Percentiles rank a stretch among this genome's conserved stretches.
Evolutionary conservation across 2,797 vertebrate species (phyloP).

Genomic region (Helarctos malayanus): DNA sequence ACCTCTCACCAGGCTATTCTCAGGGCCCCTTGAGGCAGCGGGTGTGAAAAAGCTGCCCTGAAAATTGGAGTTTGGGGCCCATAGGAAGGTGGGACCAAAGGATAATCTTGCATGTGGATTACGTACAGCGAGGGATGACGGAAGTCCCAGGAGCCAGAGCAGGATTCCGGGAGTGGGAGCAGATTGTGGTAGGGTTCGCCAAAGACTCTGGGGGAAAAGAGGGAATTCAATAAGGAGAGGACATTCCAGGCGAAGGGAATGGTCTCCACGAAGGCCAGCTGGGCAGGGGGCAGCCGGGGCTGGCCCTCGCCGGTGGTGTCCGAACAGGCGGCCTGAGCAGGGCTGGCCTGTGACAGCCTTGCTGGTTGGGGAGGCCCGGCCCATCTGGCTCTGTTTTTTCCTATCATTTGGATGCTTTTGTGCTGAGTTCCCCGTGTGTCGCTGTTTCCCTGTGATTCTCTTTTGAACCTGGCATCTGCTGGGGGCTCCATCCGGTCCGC

Average conservation of each 20-base stretch:
- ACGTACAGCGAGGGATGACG: too few relatives aligned
- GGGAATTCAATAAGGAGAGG: not conserved
- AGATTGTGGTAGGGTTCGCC: accelerated
- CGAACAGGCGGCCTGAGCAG: not conserved
- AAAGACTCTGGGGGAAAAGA: not conserved
- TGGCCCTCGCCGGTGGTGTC: accelerated
- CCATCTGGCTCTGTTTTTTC: conserved; percentile 81
- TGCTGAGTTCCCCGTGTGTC: not conserved
- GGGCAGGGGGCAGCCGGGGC: not conserved
- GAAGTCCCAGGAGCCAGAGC: not conserved
- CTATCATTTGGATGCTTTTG: conserved; percentile 34
- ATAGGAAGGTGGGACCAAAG: not conserved
- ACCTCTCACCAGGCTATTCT: too few relatives aligned
- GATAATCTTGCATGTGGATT: accelerated
- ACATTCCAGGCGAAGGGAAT: not conserved
- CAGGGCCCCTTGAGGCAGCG: not conserved
- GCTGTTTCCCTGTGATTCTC: conserved; percentile 52
- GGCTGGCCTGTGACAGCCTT: not conserved
- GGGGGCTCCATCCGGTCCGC: not conserved
- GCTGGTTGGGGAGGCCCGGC: not conserved
- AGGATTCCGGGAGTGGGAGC: accelerated
- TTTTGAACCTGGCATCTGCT: conserved; percentile 54
- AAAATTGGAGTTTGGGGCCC: not conserved
- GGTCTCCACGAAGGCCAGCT: not conserved
- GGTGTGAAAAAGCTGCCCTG: not conserved